Percentiles rank a stretch among this genome's conserved stretches.
phyloP scores from a whole-genome alignment of 2,113 vertebrate genomes.

The Elachura formosa region DNA sequence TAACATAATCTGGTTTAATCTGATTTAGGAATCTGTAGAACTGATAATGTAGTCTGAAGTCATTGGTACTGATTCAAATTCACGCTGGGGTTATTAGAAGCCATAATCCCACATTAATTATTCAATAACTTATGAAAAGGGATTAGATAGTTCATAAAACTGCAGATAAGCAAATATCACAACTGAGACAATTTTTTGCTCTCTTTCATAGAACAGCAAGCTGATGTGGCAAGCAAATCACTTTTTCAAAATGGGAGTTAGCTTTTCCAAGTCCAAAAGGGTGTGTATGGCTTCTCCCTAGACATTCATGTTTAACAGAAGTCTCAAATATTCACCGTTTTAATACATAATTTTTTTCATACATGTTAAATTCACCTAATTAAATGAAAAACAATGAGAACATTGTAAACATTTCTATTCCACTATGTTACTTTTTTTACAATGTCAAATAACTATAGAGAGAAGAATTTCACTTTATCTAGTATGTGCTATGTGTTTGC shows the following conservation, averaged over 20 bases:
- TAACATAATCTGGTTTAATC: not conserved
- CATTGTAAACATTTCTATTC: not conserved
- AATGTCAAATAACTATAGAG: not conserved
- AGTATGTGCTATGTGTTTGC: not conserved
- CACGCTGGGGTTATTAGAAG: not conserved
- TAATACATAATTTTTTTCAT: not conserved
- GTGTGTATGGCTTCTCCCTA: not conserved
- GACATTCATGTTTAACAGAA: not conserved
- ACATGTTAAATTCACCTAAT: not conserved
- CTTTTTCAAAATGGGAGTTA: not conserved
- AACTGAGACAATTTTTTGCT: not conserved
- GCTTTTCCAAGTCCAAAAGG: not conserved
- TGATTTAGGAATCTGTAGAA: not conserved
- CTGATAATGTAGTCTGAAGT: not conserved
- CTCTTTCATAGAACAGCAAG: not conserved
- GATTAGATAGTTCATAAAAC: not conserved
- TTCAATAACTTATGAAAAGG: not conserved
- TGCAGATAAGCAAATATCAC: not conserved
- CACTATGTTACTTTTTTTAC: not conserved
- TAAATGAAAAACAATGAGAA: not conserved
- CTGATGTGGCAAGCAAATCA: not conserved
- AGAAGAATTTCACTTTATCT: not conserved
- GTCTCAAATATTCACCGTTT: not conserved
- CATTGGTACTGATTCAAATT: not conserved
- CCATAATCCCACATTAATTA: not conserved